A percentile compares a stretch with the other conserved stretches of the same genome.
Conservation (phyloP, 2,888 invertebrate species). For the Torymus aiolomorphi region DNA sequence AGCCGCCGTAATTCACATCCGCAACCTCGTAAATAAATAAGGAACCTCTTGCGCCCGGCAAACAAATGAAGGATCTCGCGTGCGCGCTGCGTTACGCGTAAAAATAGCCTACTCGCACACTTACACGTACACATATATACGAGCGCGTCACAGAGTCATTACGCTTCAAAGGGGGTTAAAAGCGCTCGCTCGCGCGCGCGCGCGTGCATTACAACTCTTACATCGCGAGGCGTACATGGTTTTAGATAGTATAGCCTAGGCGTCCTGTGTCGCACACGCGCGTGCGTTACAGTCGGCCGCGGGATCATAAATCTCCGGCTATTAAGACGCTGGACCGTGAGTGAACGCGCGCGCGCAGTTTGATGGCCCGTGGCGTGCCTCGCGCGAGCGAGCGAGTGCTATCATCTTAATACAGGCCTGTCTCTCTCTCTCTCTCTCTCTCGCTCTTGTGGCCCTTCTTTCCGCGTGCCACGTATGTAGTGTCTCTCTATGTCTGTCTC, state of each 20-base stretch:
- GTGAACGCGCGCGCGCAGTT: constrained; percentile 35
- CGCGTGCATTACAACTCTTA: too few species aligned
- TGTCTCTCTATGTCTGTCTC: not conserved
- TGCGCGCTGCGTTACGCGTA: not conserved
- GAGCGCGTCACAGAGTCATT: constrained; percentile 23
- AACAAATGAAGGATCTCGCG: constrained; percentile 43
- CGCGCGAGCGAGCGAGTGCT: constrained; percentile 5
- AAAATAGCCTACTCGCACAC: constrained; percentile 33
- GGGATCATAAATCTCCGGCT: constrained; percentile 73
- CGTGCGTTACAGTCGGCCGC: constrained; percentile 51
- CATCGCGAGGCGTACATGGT: constrained; percentile 16
- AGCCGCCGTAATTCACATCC: constrained; percentile 32
- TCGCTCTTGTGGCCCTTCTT: not conserved
- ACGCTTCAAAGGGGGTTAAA: constrained; percentile 47
- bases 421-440: too few species aligned
- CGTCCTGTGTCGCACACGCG: constrained; percentile 37
- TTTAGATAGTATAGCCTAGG: constrained; percentile 26
- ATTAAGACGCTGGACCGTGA: constrained; percentile 72
- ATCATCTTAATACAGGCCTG: constrained; percentile 43
- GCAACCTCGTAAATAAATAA: constrained; percentile 45
- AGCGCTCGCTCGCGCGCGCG: not conserved
- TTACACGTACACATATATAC: not conserved
- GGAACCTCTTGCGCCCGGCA: not conserved
- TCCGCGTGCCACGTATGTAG: not conserved
- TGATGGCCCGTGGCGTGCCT: constrained; percentile 49